Base-by-base conservation (phyloP, 2,113 vertebrate species). In the Peucedramus taeniatus region DNA sequence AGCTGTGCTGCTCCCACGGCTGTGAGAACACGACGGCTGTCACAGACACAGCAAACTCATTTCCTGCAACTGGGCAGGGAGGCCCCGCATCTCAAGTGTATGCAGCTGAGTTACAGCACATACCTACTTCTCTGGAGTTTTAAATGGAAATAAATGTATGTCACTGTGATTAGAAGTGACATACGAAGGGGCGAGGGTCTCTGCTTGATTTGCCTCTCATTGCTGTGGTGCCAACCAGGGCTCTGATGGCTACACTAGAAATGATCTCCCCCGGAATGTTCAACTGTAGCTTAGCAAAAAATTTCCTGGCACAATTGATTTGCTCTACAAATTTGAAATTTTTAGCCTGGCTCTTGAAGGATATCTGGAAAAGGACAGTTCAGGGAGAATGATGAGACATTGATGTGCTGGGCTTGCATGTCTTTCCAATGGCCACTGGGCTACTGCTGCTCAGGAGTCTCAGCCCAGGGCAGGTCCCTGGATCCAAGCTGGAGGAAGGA, bases 41-140 rank as follows among this genome's bases (percentile, higher is more conserved):
- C 96, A 92, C 90, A 95, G 92, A 97, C 31, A 97, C 7, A 89
- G 87, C 47, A 86, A 96, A 92, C 80, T 93, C 91, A 96, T 94
- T 97, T 97, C 97, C 98, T 97, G 97, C 61, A 95, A 66, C 94
- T n/a, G 64, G 28, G 42, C 11, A 9, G 87, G 83, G 96, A 91
- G 94, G 95, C 92, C 76, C 68, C 3, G 2, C 9, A 1, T 69
- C 90, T 97, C 95, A 85, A 16, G 21, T 14, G 3, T 4, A 27
- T 0, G 53, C 93, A 95, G 94, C 90, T 90, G 87, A 94, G 87
- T 66, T 57, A 40, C 39, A 60, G 92, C 82, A 50, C 81, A 64
- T 27, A 66, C 72, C 17, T 66, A 59, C 93, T 74, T 60, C 69
- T 93, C 60, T 28, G 15, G 49, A 69, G 95, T 72, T 91, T 96